These are phyloP conservation scores for Orchesella cincta DNA, from an alignment of 1,140 invertebrate species.

Conservation along the genomic window DNA sequence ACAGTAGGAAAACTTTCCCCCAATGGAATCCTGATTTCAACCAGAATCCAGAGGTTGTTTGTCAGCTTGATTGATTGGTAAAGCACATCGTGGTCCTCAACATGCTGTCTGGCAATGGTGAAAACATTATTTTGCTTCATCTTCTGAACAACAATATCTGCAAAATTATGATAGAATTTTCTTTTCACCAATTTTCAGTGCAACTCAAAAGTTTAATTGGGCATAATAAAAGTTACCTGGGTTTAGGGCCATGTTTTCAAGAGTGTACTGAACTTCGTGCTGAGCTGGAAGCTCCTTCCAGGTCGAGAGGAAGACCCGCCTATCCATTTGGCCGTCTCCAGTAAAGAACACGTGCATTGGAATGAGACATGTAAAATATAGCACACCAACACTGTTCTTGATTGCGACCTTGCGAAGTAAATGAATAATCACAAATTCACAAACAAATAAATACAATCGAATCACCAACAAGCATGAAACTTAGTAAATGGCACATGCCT, in stretches of 20 bases:
- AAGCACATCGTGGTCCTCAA: conserved; percentile 98
- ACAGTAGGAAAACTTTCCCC: conserved; percentile 87
- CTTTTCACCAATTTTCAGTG: neutral
- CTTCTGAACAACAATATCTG: conserved; percentile 87
- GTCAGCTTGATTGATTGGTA: conserved; percentile 97
- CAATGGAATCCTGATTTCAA: conserved; percentile 94
- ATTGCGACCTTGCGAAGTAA: conserved; percentile 77
- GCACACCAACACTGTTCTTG: conserved; percentile 98
- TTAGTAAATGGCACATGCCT: conserved; percentile 22
- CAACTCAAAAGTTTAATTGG: neutral
- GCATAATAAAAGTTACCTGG: conserved; percentile 59
- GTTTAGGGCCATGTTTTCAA: conserved; percentile 63
- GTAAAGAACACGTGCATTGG: conserved; percentile 91
- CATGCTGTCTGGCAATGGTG: conserved; percentile 98
- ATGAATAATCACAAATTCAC: neutral
- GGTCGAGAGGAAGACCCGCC: conserved; percentile 95
- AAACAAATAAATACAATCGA: neutral
- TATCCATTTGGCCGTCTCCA: conserved; percentile 98
- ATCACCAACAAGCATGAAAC: conserved; percentile 28
- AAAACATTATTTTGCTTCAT: conserved; percentile 97
- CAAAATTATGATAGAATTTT: conserved; percentile 21
- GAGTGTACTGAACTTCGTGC: conserved; percentile 93
- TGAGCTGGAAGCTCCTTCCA: conserved; percentile 99
- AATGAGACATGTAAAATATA: conserved; percentile 94
- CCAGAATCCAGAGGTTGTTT: conserved; percentile 96